These are phyloP conservation scores for Poicephalus meyeri DNA, from an alignment of 2,113 vertebrate species.

Conservation along the genomic window DNA sequence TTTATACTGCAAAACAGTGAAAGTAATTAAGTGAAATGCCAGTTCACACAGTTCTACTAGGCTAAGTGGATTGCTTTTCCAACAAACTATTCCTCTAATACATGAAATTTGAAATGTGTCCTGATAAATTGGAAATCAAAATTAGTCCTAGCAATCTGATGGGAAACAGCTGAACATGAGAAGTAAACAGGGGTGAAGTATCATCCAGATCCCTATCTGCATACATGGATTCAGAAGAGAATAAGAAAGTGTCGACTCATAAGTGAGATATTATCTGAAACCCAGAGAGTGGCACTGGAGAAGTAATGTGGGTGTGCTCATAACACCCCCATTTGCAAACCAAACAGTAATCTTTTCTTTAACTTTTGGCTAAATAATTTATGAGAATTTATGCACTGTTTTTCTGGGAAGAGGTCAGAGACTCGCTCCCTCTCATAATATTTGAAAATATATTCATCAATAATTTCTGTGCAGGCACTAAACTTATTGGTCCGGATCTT, in stretches of 20 bases:
- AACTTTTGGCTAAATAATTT: background rate
- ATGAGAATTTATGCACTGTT: background rate
- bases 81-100: background rate
- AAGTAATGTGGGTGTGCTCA: background rate
- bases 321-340: background rate
- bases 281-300: background rate
- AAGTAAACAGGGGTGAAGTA: background rate
- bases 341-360: background rate
- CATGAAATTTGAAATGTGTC: background rate
- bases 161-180: background rate
- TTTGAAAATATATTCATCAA: background rate
- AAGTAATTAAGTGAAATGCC: background rate
- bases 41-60: background rate
- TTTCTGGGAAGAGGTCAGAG: background rate
- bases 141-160: background rate
- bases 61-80: background rate
- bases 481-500: background rate
- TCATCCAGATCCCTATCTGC: background rate
- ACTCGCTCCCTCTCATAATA: background rate
- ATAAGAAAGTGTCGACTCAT: background rate
- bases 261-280: background rate
- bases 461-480: background rate
- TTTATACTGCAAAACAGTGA: background rate
- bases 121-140: background rate
- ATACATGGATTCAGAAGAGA: background rate